Percentiles rank a stretch among this genome's conserved stretches.
phyloP scores from a whole-genome alignment of 2,113 vertebrate genomes.

The Corynorhinus townsendii region DNA sequence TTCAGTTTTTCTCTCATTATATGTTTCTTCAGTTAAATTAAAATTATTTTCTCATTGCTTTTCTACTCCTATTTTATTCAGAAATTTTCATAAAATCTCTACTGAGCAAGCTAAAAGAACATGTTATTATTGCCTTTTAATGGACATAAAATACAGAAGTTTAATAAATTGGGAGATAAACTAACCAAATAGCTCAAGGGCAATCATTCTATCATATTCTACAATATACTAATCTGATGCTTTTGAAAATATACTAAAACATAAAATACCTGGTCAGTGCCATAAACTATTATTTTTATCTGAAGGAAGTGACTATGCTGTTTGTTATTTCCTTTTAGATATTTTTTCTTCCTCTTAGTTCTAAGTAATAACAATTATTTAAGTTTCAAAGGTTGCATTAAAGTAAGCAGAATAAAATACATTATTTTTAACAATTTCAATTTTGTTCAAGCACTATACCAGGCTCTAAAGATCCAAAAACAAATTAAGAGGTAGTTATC shows the following conservation, averaged over 20 bases:
- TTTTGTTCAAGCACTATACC: background rate
- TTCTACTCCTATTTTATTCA: background rate
- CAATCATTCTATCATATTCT: background rate
- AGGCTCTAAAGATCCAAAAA: background rate
- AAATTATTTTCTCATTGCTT: constrained; percentile 33
- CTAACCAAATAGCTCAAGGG: constrained; percentile 21
- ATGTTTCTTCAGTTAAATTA: constrained; percentile 21
- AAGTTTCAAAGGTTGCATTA: constrained; percentile 1
- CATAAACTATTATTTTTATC: constrained; percentile 5
- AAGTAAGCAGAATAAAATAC: background rate
- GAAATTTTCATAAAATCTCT: constrained; percentile 16
- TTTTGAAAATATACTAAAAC: background rate
- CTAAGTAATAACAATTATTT: constrained; percentile 2
- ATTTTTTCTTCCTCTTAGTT: background rate
- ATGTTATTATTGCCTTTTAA: constrained; percentile 4
- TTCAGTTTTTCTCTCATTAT: constrained; percentile 6
- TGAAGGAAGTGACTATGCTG: background rate
- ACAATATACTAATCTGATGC: background rate
- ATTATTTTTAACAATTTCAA: background rate
- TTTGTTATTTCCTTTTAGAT: background rate
- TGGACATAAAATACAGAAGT: background rate
- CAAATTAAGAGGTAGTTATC: background rate
- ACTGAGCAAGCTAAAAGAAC: constrained; percentile 39
- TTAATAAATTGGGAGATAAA: background rate
- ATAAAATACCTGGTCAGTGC: background rate